Evolutionary conservation across 2,888 invertebrate genomes (phyloP).

Genomic region (Andrena trimmerana): DNA sequence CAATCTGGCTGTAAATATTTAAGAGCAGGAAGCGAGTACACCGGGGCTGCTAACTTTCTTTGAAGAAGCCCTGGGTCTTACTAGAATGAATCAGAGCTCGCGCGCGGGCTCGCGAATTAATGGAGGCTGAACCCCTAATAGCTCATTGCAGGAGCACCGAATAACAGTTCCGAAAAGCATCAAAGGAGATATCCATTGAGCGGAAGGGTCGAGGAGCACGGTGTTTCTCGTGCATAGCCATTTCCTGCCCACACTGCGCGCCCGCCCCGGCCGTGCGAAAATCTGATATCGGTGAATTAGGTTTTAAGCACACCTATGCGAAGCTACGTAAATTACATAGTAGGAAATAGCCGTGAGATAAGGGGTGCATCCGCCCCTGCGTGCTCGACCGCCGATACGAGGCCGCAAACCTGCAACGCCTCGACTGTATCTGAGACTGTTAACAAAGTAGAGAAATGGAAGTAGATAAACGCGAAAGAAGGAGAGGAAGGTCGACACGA

Average conservation of each 20-base stretch:
- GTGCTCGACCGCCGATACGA: neutral
- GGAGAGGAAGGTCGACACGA: too few species aligned
- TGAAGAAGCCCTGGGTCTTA: neutral
- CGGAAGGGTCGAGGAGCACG: conserved; percentile 13
- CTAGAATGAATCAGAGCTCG: neutral
- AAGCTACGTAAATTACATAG: conserved; percentile 33
- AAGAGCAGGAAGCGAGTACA: neutral
- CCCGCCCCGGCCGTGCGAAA: conserved; percentile 37
- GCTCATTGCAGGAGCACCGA: too few species aligned
- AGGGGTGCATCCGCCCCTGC: conserved; percentile 21
- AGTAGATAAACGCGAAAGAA: conserved; percentile 15
- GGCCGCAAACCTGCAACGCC: neutral
- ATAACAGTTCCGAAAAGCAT: conserved; percentile 11
- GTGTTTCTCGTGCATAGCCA: conserved; percentile 22
- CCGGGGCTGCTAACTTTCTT: neutral
- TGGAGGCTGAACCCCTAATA: too few species aligned
- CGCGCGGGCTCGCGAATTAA: too few species aligned
- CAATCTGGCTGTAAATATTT: neutral
- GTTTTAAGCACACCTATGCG: conserved; percentile 20
- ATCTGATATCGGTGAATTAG: conserved; percentile 48
- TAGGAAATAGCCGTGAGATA: conserved; percentile 11
- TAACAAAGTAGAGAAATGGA: conserved; percentile 14
- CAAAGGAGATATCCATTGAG: conserved; percentile 16
- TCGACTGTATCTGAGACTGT: conserved; percentile 10
- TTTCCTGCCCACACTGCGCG: conserved; percentile 23